Base-by-base conservation (phyloP, 1,140 invertebrate species). In the Gerris buenoi region DNA sequence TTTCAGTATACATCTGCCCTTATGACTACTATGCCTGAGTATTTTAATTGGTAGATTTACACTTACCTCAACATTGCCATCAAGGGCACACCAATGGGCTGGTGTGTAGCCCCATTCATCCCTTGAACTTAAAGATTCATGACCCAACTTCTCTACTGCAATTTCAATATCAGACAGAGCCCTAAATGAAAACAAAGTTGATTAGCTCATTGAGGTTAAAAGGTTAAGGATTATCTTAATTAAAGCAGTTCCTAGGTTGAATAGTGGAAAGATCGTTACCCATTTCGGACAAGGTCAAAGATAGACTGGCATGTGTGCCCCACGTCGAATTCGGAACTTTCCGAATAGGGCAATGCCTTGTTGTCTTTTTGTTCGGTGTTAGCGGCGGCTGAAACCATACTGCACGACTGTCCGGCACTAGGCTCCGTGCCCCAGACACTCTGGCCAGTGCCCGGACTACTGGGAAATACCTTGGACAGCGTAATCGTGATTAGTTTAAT, bases 21-120 rank as follows among this genome's bases (percentile, higher is more conserved):
- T n/a, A n/a, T n/a, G n/a, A n/a, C n/a, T n/a, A n/a, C n/a, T n/a
- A n/a, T n/a, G n/a, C n/a, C 13, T 57, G 13, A 13, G 46, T 14
- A 13, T 57, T 57, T n/a, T 25, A 2, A n/a, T n/a, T n/a, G n/a
- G n/a, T n/a, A n/a, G n/a, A n/a, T n/a, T n/a, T n/a, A n/a, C n/a
- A n/a, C n/a, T 46, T 69, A 72, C 84, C 75, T 90, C 86, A 15
- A 89, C 85, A 72, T 89, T 89, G 18, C 92, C 91, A 74, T 93
- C 90, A 10, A 94, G 77, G 26, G 91, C 90, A 14, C 89, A 90
- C 92, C 91, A 95, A 76, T 95, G 92, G 14, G 90, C 90, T 1
- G 90, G 89, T 0, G 91, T 94, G 75, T 95, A 93, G 22, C 91
- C 92, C 81, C 93, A 92, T 73, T 92, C 88, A 76, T 95, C 91